Conservation (phyloP, 30 jellyfish, hydroid and myxozoan species). For the Pelagia noctiluca region DNA sequence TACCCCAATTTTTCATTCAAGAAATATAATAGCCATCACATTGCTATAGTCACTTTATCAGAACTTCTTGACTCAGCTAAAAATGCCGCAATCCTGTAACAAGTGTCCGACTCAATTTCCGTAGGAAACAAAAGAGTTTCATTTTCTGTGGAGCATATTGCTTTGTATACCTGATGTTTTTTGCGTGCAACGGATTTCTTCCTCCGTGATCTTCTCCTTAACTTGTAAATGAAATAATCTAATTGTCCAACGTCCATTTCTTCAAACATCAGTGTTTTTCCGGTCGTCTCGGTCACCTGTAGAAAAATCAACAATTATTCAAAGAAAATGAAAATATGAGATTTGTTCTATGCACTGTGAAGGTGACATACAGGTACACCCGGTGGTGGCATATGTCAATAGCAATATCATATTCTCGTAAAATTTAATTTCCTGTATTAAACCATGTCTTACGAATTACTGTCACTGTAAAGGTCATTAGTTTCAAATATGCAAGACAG, state of each 20-base stretch:
- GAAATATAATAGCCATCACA: not conserved
- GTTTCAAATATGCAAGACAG: no score
- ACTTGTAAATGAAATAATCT: conserved; percentile 83
- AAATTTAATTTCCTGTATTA: no score
- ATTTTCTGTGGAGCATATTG: conserved; percentile 75
- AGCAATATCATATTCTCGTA: no score
- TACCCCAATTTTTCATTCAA: not conserved
- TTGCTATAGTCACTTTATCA: not conserved
- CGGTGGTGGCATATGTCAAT: no score
- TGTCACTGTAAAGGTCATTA: no score
- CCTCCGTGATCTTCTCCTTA: conserved; percentile 66
- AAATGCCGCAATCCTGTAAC: conserved; percentile 67
- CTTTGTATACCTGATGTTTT: conserved; percentile 72
- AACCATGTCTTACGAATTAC: no score
- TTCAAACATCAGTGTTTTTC: conserved; percentile 63
- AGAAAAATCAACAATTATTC: no score
- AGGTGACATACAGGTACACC: no score
- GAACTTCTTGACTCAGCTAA: conserved; percentile 34
- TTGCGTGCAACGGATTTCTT: conserved; percentile 69
- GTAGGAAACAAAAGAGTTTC: conserved; percentile 78
- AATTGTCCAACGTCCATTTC: conserved; percentile 82
- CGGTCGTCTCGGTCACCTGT: conserved; percentile 40
- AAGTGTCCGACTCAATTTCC: conserved; percentile 59
- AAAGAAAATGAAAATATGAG: no score
- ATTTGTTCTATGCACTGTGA: no score